Percentiles rank a stretch among this genome's conserved stretches.
Conservation (phyloP, 2,797 vertebrate species). For the Halcyon badia region DNA sequence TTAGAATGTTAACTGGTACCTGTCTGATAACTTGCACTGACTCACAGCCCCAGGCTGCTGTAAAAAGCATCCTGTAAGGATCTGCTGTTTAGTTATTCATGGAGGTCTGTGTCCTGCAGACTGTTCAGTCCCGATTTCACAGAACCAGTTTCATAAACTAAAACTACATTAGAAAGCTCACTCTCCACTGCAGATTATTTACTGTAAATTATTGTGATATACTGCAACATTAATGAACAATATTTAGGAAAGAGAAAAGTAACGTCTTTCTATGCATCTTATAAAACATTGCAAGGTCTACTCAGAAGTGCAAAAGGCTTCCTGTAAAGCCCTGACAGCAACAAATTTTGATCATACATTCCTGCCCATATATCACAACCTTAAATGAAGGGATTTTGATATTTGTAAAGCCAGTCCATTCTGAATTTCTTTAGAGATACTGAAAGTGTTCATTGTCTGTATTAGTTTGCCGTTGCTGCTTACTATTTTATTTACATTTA, state of each 20-base stretch:
- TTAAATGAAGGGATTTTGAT: not conserved
- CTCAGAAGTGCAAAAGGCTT: not conserved
- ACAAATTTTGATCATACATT: not conserved
- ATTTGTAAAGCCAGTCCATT: not conserved
- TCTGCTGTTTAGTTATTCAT: not conserved
- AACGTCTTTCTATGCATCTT: not conserved
- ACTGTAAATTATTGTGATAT: not conserved
- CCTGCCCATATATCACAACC: not conserved
- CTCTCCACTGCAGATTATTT: not conserved
- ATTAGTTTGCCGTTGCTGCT: not conserved
- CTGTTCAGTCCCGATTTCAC: not conserved
- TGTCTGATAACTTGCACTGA: not conserved
- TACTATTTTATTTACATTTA: slow-evolving; percentile 21
- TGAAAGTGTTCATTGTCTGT: not conserved
- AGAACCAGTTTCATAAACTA: not conserved
- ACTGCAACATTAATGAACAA: not conserved
- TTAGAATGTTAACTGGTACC: not conserved
- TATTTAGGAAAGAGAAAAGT: not conserved
- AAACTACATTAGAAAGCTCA: not conserved
- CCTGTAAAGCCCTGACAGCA: not conserved
- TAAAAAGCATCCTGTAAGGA: not conserved
- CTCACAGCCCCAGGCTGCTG: not conserved
- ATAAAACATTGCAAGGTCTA: not conserved
- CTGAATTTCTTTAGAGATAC: not conserved
- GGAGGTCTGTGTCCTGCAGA: not conserved